Evolutionary conservation across 2,797 vertebrate genomes (phyloP).

Genomic region (Erithacus rubecula): DNA sequence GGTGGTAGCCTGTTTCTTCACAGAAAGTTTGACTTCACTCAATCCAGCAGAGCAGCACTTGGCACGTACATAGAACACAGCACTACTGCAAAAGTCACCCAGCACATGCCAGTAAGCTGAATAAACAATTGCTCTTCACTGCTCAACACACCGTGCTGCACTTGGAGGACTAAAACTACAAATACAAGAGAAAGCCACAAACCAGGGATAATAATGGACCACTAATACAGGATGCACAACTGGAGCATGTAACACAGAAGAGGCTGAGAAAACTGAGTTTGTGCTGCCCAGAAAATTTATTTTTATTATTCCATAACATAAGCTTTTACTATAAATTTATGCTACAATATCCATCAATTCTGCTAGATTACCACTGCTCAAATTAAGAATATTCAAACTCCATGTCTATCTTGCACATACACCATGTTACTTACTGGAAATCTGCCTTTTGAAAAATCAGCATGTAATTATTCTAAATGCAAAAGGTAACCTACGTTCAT

Average conservation of each 20-base stretch:
- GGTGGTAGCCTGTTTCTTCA: not conserved
- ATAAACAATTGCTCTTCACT: not conserved
- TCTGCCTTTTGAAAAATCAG: slow-evolving; percentile 2
- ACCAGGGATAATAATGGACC: not conserved
- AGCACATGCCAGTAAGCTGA: not conserved
- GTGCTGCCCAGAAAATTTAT: not conserved
- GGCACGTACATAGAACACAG: not conserved
- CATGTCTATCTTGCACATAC: not conserved
- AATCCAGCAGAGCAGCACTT: not conserved
- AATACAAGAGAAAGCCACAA: not conserved
- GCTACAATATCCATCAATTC: not conserved
- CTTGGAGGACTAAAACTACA: not conserved
- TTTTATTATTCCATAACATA: not conserved
- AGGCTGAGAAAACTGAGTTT: not conserved
- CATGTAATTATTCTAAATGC: slow-evolving; percentile 1
- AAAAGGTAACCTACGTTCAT: not conserved
- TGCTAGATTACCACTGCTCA: not conserved
- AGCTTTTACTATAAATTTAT: not conserved
- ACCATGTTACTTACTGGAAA: not conserved
- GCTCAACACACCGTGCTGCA: not conserved
- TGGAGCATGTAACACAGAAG: not conserved
- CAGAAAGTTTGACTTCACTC: not conserved
- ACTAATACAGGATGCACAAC: fast-evolving
- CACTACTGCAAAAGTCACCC: not conserved
- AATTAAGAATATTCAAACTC: not conserved